Evolutionary conservation across 2,113 vertebrate species (phyloP).

Genomic region (Mustelus asterias): DNA sequence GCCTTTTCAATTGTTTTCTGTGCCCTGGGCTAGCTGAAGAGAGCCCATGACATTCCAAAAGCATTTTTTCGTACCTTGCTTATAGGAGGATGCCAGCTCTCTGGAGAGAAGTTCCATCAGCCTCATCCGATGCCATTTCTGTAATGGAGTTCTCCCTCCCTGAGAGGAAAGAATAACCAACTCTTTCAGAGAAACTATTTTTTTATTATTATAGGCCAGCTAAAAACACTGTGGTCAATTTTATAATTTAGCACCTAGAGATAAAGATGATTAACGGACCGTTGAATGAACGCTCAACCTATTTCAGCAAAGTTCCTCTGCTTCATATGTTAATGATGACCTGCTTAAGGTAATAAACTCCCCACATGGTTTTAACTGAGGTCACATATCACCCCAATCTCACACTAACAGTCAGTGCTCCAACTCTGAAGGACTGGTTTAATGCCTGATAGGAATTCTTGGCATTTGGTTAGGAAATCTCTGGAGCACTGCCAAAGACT

Average conservation of each 20-base stretch:
- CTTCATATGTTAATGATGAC: background rate
- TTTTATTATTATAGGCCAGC: background rate
- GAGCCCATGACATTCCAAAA: background rate
- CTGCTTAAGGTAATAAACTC: background rate
- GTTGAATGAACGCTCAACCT: background rate
- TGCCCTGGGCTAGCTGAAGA: background rate
- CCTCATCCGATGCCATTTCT: background rate
- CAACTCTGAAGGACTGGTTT: background rate
- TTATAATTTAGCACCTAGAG: background rate
- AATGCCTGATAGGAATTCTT: background rate
- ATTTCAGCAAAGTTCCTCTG: background rate
- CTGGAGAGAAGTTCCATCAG: background rate
- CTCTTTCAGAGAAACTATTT: background rate
- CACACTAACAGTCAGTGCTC: background rate
- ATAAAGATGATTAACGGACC: too few species aligned
- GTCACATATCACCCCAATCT: background rate
- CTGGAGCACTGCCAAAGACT: background rate
- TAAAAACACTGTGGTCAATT: background rate
- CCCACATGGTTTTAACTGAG: background rate
- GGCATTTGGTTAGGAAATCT: background rate
- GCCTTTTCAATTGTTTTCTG: background rate
- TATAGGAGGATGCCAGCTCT: background rate
- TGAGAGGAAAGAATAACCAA: background rate
- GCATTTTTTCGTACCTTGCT: background rate
- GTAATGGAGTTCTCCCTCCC: background rate